Evolutionary conservation across 2,113 vertebrate genomes (phyloP).

Genomic region (Cynoglossus semilaevis): DNA sequence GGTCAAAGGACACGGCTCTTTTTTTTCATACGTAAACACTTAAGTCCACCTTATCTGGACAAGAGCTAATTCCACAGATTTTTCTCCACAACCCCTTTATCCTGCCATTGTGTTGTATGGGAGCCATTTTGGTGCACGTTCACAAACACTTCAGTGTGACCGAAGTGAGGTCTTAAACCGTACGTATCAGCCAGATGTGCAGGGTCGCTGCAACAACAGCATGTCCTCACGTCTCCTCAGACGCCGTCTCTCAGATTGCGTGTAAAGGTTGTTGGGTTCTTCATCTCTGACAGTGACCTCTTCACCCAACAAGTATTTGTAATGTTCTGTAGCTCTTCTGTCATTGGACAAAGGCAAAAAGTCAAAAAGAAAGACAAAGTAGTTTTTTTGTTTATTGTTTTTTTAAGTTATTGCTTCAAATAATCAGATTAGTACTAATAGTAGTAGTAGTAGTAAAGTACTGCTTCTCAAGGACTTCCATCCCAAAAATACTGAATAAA

Average conservation of each 20-base stretch:
- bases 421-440: no score
- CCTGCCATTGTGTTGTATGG: conserved; percentile 25
- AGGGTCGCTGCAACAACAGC: neutral
- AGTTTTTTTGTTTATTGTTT: no score
- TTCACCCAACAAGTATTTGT: neutral
- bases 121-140: conserved; percentile 31
- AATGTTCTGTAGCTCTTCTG: neutral
- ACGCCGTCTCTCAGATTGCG: neutral
- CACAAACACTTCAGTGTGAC: conserved; percentile 1
- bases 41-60: conserved; percentile 29
- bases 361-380: neutral
- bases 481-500: no score
- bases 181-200: neutral
- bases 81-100: conserved; percentile 15
- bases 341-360: conserved; percentile 1
- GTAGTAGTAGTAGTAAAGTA: no score
- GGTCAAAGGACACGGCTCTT: conserved; percentile 10
- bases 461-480: no score
- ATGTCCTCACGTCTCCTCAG: no score
- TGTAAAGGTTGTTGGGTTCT: neutral
- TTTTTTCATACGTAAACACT: conserved; percentile 13
- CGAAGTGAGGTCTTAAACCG: neutral
- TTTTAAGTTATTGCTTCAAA: no score
- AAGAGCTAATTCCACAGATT: conserved; percentile 28
- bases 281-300: neutral